phyloP scores from a whole-genome alignment of 2,113 vertebrate genomes.

The Coptodon bakossiorum region DNA sequence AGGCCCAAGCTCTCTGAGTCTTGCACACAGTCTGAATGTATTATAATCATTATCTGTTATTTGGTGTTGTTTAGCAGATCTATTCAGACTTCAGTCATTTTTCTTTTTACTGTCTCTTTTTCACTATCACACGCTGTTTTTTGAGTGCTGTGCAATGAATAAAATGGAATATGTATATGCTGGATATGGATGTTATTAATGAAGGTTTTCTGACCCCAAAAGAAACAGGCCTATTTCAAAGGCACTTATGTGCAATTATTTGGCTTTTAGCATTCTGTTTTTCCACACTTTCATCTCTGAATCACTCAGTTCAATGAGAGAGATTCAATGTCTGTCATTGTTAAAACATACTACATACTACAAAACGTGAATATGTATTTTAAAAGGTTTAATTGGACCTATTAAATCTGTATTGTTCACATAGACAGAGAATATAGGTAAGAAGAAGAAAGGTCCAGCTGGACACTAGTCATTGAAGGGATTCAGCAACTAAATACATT shows the following conservation, averaged over 20 bases:
- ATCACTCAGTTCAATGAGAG: neutral
- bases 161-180: neutral
- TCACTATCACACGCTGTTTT: neutral
- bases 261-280: slow-evolving; percentile 60
- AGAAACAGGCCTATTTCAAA: slow-evolving; percentile 51
- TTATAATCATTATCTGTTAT: neutral
- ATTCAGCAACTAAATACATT: neutral
- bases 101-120: neutral
- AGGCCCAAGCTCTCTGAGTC: neutral
- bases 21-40: neutral
- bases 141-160: neutral
- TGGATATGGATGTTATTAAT: slow-evolving; percentile 19
- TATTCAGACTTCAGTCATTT: neutral
- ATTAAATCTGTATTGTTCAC: neutral
- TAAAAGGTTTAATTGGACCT: neutral
- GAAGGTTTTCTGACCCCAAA: slow-evolving; percentile 12
- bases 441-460: neutral
- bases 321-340: neutral
- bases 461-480: neutral
- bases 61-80: neutral
- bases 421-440: neutral
- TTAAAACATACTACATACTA: neutral
- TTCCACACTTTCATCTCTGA: neutral
- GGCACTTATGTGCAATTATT: slow-evolving; percentile 26
- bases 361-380: neutral